Evolutionary conservation across 2,797 vertebrate genomes (phyloP).

Genomic region (Cryptoprocta ferox): DNA sequence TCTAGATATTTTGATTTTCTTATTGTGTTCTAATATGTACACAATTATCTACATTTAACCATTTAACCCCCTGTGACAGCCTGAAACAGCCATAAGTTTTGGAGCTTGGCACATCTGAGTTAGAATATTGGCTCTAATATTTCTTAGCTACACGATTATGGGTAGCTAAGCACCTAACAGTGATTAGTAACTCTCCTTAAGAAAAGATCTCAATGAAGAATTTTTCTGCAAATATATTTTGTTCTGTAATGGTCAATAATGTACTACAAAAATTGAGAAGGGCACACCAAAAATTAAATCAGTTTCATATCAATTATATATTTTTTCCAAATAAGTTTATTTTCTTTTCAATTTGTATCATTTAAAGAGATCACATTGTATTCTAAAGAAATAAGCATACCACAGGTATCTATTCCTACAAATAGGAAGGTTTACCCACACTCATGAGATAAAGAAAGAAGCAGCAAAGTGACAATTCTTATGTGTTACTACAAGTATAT

Average conservation of each 20-base stretch:
- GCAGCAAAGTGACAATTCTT: neutral
- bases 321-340: constrained; percentile 33
- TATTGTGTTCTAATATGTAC: neutral
- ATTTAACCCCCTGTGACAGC: neutral
- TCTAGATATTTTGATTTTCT: neutral
- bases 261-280: constrained; percentile 24
- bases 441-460: constrained; percentile 40
- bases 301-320: constrained; percentile 39
- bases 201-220: neutral
- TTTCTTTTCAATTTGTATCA: constrained; percentile 8
- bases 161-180: neutral
- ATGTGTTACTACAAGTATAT: neutral
- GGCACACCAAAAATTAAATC: constrained; percentile 23
- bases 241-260: neutral
- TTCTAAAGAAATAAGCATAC: neutral
- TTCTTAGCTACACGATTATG: neutral
- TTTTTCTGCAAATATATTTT: constrained; percentile 54
- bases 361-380: neutral
- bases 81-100: neutral
- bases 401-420: neutral
- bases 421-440: neutral
- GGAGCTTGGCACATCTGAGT: neutral
- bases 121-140: neutral
- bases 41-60: neutral
- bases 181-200: neutral